These are phyloP conservation scores for Ciona savignyi DNA, from an alignment of 23 tunicate genomes.

Conservation along the genomic window DNA sequence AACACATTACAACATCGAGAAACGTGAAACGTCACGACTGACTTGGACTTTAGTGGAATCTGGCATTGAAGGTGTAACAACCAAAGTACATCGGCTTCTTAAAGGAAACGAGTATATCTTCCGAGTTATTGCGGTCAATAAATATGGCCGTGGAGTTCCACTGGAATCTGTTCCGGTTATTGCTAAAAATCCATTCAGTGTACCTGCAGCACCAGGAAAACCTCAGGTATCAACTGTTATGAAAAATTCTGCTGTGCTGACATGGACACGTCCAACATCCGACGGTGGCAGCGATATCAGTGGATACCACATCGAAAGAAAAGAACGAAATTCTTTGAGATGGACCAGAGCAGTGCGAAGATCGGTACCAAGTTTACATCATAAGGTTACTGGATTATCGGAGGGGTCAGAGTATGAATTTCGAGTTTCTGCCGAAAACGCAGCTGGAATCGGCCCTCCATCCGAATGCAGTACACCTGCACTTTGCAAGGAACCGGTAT, in stretches of 20 bases:
- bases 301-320: slow-evolving; percentile 86
- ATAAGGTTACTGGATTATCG: slow-evolving; percentile 64
- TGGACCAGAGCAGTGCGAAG: slow-evolving; percentile 77
- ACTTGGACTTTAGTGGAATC: slow-evolving; percentile 87
- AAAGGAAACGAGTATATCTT: slow-evolving; percentile 91
- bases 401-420: slow-evolving; percentile 75
- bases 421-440: slow-evolving; percentile 92
- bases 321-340: slow-evolving; percentile 77
- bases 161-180: slow-evolving; percentile 77
- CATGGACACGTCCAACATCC: slow-evolving; percentile 79
- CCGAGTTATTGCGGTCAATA: slow-evolving; percentile 90
- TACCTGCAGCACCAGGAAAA: slow-evolving; percentile 84
- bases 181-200: slow-evolving; percentile 79
- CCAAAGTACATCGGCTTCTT: slow-evolving; percentile 50
- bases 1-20: slow-evolving; percentile 80
- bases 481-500: slow-evolving; percentile 77
- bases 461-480: slow-evolving; percentile 40
- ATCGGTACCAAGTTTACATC: slow-evolving; percentile 48
- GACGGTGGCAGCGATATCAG: slow-evolving; percentile 92
- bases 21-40: slow-evolving; percentile 87
- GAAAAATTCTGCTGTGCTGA: slow-evolving; percentile 62
- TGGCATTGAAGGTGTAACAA: slow-evolving; percentile 56
- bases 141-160: slow-evolving; percentile 78
- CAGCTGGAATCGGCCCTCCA: slow-evolving; percentile 72
- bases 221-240: slow-evolving; percentile 79